Conservation (phyloP, 1,140 invertebrate genomes). For the Drosophila bifasciata region DNA sequence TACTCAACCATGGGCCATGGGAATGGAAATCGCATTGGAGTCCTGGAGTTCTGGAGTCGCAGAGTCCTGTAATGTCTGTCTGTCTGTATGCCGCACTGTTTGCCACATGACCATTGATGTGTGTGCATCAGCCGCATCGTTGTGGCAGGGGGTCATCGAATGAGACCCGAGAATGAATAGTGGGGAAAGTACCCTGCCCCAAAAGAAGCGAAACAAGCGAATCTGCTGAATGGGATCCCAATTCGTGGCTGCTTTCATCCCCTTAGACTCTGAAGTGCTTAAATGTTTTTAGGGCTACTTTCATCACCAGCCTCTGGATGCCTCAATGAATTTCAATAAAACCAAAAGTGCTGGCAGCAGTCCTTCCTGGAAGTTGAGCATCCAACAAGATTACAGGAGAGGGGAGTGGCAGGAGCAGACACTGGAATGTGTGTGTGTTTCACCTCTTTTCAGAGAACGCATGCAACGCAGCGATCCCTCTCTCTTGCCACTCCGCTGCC, state of each 20-base stretch:
- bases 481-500: not conserved
- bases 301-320: constrained; percentile 14
- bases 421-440: not conserved
- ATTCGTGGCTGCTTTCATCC: too few relatives aligned
- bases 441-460: constrained; percentile 13
- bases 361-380: constrained; percentile 14
- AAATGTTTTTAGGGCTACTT: constrained; percentile 1
- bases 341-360: constrained; percentile 22
- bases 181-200: too few relatives aligned
- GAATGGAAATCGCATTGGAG: constrained; percentile 9
- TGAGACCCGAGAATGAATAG: too few relatives aligned
- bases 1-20: constrained; percentile 53
- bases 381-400: constrained; percentile 21
- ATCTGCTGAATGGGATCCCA: too few relatives aligned
- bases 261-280: too few relatives aligned
- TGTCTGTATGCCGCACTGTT: too few relatives aligned
- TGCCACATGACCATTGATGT: too few relatives aligned
- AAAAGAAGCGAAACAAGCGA: too few relatives aligned
- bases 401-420: too few relatives aligned
- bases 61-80: not conserved
- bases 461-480: constrained; percentile 2
- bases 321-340: constrained; percentile 60
- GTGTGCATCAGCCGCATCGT: too few relatives aligned
- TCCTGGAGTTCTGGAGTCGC: not conserved
- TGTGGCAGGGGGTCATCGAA: too few relatives aligned